Conservation (phyloP, 2,797 vertebrate genomes). For the Sciurus carolinensis region DNA sequence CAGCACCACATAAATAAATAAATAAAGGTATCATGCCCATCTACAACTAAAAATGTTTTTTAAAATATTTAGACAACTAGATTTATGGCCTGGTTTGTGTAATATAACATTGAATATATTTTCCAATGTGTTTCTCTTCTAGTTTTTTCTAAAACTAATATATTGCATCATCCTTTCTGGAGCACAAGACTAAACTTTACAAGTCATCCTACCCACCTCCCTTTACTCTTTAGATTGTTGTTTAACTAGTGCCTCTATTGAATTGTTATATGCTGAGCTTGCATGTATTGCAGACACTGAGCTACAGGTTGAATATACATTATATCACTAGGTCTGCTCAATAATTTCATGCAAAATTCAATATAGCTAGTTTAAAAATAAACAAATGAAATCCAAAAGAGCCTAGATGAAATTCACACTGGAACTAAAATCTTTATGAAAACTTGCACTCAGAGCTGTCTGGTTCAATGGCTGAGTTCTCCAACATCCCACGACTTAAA, state of each 20-base stretch:
- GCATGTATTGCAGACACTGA: neutral
- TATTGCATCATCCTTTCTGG: neutral
- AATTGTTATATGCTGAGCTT: neutral
- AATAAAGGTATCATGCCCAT: too few relatives aligned
- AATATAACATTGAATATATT: neutral
- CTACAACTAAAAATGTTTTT: too few relatives aligned
- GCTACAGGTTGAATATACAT: neutral
- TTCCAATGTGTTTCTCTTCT: neutral
- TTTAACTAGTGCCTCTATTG: neutral
- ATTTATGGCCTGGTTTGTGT: neutral
- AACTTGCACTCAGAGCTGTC: too few relatives aligned
- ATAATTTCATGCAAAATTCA: neutral
- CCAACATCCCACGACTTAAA: neutral
- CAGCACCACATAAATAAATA: too few relatives aligned
- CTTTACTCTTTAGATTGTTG: neutral
- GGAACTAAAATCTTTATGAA: neutral
- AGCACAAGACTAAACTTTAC: conserved; percentile 4
- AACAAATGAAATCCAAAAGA: neutral
- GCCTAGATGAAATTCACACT: neutral
- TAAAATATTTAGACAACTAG: neutral
- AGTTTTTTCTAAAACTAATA: conserved; percentile 20
- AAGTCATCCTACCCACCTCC: neutral
- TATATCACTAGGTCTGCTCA: neutral
- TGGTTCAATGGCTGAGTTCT: neutral
- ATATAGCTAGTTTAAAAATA: neutral